Conservation (phyloP, 2,797 vertebrate species). For the Fistularia commersonii region DNA sequence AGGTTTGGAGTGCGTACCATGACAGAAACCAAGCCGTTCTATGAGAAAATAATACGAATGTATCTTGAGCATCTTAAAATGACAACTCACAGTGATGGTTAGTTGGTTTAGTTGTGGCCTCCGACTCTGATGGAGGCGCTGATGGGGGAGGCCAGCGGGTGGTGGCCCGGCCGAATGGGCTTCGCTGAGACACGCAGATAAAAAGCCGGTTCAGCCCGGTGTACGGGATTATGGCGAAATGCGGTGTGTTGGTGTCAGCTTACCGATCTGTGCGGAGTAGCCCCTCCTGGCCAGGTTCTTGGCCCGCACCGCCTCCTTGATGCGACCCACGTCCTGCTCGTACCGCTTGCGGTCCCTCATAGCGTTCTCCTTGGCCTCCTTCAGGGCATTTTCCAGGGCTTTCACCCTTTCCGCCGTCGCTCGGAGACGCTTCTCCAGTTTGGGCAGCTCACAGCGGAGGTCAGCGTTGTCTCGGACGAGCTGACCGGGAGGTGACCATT, state of each 20-base stretch:
- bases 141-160: slow-evolving; percentile 83
- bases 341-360: slow-evolving; percentile 91
- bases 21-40: too few species aligned
- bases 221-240: neutral
- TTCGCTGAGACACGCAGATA: slow-evolving; percentile 73
- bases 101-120: slow-evolving; percentile 66
- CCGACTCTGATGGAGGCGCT: slow-evolving; percentile 77
- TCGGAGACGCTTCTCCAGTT: slow-evolving; percentile 89
- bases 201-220: neutral
- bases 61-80: too few species aligned
- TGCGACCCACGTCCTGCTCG: slow-evolving; percentile 93
- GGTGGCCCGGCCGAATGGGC: slow-evolving; percentile 88
- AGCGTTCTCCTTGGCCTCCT: slow-evolving; percentile 90
- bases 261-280: slow-evolving; percentile 91
- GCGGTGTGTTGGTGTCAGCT: slow-evolving; percentile 17
- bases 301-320: slow-evolving; percentile 92
- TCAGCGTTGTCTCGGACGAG: slow-evolving; percentile 91
- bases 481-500: slow-evolving; percentile 42
- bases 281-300: slow-evolving; percentile 93
- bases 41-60: too few species aligned
- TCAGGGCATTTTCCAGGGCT: slow-evolving; percentile 87
- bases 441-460: slow-evolving; percentile 92
- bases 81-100: neutral
- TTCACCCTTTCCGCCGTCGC: slow-evolving; percentile 89
- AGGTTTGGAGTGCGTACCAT: too few species aligned